Evolutionary conservation across 2,113 vertebrate genomes (phyloP), one percentile per base, ranked within the genome.

Genomic region (Enhydra lutris): DNA sequence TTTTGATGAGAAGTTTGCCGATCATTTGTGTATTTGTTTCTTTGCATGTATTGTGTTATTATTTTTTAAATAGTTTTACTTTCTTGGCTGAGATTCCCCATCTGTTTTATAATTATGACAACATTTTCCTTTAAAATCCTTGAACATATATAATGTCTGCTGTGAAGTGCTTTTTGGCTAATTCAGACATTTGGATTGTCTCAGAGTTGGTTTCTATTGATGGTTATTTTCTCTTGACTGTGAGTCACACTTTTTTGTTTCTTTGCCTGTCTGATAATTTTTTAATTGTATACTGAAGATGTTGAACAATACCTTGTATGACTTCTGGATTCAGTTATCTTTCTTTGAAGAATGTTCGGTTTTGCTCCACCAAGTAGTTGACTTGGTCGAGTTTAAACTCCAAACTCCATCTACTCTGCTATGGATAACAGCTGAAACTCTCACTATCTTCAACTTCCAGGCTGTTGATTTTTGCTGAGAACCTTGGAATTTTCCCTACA

Each of bases 121-220:
- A 69, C 55, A 24, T 26, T 89, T 96, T 91, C 78, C 93, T 97
- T 94, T 84, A 78, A 89, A 63, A 34, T 89, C 90, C 59, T 88
- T 85, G 45, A 69, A 74, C 90, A 59, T 47, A 21, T 65, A 24
- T 24, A 69, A 45, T 81, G 15, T 1, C 12, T 76, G 23, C 12
- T 50, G 69, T 50, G 52, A 85, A 59, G 73, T 67, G 17, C 21
- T 67, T 31, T 79, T 79, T 13, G 73, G n/a, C 29, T 69, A 31
- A 74, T 55, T 85, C 1, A 21, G 42, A 89, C 31, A 69, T 88
- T 85, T 45, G 26, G 42, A 61, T 89, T 24, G 10, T 61, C 59
- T 82, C n/a, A 21, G 42, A 20, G 24, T 57, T 91, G 26, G 4
- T 74, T 89, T 92, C 14, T 84, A 55, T 47, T 93, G 52, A 31